Evolutionary conservation across 1,140 invertebrate species (phyloP), one percentile per base, ranked within the genome.

Genomic region (Rhyzopertha dominica): DNA sequence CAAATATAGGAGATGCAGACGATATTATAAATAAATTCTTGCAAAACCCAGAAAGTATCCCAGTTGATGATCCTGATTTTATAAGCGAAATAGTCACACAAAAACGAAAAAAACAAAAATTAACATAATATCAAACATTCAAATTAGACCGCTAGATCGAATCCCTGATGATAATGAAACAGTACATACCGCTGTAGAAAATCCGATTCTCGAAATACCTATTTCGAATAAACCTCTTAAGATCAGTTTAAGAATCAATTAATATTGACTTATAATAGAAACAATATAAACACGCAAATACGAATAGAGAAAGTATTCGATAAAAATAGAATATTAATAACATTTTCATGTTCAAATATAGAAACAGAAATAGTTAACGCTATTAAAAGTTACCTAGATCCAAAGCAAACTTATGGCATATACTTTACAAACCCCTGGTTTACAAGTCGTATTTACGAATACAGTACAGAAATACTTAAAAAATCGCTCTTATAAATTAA

Each of bases 111-210:
- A n/a, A n/a, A 72, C 1, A 43, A 76, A 68, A 38, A 38, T 38
- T 24, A 38, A 38, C 5, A 38, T 38, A n/a, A 5, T 46, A 69
- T 63, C 30, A 30, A 65, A 46, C 17, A 37, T 26, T 25, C 68
- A 19, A 70, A 70, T 43, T 57, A 65, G 13, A 59, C 51, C 42
- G 67, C 62, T 2, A 53, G 62, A 5, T 53, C 54, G 5, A 71
- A 76, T 37, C 51, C 30, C 30, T 5, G 30, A 31, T 31, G 30
- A 31, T 5, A 31, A 31, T 17, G 30, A 31, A 31, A 31, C 30
- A 31, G n/a, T 31, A 5, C 30, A 31, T n/a, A 7, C 30, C 5
- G 5, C 30, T 12, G n/a, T 31, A 31, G 5, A 31, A 31, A 31
- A 31, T 31, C 30, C 30, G 8, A 31, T 31, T 5, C 5, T n/a